Conservation (phyloP, 1,140 invertebrate genomes). For the Telenomus remus region DNA sequence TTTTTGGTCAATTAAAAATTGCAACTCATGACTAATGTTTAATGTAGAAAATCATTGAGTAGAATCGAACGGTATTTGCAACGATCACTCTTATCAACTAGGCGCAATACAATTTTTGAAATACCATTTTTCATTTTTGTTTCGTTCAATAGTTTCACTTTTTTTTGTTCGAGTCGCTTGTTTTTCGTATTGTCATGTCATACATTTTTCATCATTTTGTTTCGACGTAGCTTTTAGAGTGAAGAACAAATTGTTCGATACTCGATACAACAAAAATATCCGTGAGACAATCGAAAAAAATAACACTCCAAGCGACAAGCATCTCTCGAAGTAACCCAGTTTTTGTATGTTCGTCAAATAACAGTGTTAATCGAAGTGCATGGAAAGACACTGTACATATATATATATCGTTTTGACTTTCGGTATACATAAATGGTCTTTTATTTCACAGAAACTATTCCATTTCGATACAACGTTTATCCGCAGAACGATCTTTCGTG, state of each 20-base stretch:
- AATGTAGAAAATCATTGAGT: no score
- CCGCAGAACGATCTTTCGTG: slow-evolving; percentile 31
- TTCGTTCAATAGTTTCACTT: background rate
- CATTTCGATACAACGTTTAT: slow-evolving; percentile 34
- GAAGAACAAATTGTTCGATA: background rate
- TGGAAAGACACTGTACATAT: slow-evolving; percentile 48
- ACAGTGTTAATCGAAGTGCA: slow-evolving; percentile 45
- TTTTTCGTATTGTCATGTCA: slow-evolving; percentile 33
- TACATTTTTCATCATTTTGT: slow-evolving; percentile 11
- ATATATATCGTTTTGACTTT: slow-evolving; percentile 33
- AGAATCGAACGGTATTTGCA: no score
- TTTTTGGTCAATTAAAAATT: background rate
- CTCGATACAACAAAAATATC: background rate
- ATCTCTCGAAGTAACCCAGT: slow-evolving; percentile 2
- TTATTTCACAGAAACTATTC: slow-evolving; percentile 41
- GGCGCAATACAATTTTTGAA: background rate
- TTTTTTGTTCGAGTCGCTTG: slow-evolving; percentile 20
- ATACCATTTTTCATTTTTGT: slow-evolving; percentile 8
- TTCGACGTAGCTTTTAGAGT: background rate
- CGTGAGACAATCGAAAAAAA: slow-evolving; percentile 3
- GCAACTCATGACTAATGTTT: background rate
- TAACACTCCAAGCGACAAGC: background rate
- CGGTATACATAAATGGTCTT: slow-evolving; percentile 20
- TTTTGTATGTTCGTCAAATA: slow-evolving; percentile 28
- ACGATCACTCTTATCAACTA: no score